A percentile compares a stretch with the other conserved stretches of the same genome.
phyloP scores from a whole-genome alignment of 2,888 invertebrate genomes.

The Diaperis boleti region DNA sequence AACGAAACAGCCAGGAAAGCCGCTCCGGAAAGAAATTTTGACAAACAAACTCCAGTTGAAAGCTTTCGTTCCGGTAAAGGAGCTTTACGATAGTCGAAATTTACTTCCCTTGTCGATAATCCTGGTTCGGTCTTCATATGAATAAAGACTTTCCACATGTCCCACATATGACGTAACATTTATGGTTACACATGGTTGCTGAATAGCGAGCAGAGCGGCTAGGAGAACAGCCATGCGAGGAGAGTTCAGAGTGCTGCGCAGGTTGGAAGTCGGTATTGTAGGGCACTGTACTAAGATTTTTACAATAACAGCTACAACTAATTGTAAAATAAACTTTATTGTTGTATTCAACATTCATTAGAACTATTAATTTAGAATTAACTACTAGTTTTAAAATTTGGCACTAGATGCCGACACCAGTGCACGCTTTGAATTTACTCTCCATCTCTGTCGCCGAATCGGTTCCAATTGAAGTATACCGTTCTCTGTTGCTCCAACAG shows the following conservation, averaged over 20 bases:
- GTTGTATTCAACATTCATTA: no score
- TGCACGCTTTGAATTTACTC: not conserved
- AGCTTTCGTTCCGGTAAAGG: not conserved
- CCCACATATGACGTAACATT: constrained; percentile 56
- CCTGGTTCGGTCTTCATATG: constrained; percentile 11
- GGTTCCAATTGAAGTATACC: constrained; percentile 13
- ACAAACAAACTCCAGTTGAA: not conserved
- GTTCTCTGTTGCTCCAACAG: constrained; percentile 5
- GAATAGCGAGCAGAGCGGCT: constrained; percentile 61
- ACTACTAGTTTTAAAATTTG: no score
- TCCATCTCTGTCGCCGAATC: not conserved
- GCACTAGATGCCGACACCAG: not conserved
- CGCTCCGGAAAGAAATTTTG: constrained; percentile 6
- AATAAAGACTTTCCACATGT: constrained; percentile 15
- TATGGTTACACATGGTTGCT: constrained; percentile 66
- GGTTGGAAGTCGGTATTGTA: not conserved
- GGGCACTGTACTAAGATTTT: no score
- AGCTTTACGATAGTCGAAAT: constrained; percentile 10
- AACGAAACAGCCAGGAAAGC: not conserved
- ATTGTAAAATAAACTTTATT: not conserved
- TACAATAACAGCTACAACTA: not conserved
- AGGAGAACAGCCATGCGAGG: constrained; percentile 55
- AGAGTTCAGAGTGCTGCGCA: constrained; percentile 22
- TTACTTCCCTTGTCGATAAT: constrained; percentile 22
- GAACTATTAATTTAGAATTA: no score